Base-by-base conservation (phyloP, 2,888 invertebrate genomes). In the Drosophila prolongata region DNA sequence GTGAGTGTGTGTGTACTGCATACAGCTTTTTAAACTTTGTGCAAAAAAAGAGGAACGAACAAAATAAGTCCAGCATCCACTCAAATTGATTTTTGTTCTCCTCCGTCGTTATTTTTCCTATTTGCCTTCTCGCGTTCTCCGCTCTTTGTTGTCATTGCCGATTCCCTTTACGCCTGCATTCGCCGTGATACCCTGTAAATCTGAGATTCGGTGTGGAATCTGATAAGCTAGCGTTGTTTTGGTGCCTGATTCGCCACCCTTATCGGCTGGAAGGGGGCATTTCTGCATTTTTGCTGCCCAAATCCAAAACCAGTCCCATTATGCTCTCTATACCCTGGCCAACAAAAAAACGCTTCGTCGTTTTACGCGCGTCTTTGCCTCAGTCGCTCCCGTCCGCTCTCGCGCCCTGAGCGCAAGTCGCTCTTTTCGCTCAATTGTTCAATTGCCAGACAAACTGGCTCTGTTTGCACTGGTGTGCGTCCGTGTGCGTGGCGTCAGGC, bases 81-180 rank as follows among this genome's bases (percentile, higher is more conserved):
- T 65, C 57, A 74, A 87, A 87, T 86, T 86, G 88, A 84, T 84
- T 84, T 84, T 85, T 82, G 82, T 82, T 78, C 60, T 50, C n/a
- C 62, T 52, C 46, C 52, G 77, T 78, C 77, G 74, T 75, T 78
- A 75, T 77, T 78, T 76, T 83, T 83, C 83, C 80, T 83, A 85
- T 82, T 84, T 86, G 88, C 83, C 88, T 79, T 76, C 78, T 74
- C 77, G 73, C 78, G 83, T 87, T 87, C 57, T 87, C 78, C 76
- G 82, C 76, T 79, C 78, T 84, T 87, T 84, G 83, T 88, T 88
- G 78, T 88, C 77, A 75, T 82, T 70, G 60, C 83, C 72, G 80
- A 73, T 66, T 88, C 78, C 88, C 86, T 86, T 86, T 83, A 72
- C 78, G 83, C 80, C 88, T 83, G 88, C 88, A 83, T 83, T 82